These are phyloP conservation scores for Cyrtodaria siliqua DNA, from an alignment of 2,888 invertebrate species.

Conservation along the genomic window DNA sequence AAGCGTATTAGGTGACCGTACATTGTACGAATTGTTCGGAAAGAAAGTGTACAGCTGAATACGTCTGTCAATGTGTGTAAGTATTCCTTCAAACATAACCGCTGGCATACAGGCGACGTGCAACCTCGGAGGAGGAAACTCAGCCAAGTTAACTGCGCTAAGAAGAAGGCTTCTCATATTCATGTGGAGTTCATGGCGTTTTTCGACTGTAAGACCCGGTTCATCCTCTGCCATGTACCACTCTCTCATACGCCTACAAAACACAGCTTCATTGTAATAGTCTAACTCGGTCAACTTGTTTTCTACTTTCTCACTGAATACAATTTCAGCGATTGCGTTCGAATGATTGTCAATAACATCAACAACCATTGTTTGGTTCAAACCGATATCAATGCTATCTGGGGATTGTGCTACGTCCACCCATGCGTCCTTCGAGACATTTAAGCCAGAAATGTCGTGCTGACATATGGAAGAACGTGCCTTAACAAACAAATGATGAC, in stretches of 20 bases:
- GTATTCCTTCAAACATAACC: too few species aligned
- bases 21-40: too few species aligned
- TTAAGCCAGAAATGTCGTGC: too few species aligned
- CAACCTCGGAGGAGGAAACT: too few species aligned
- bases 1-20: too few species aligned
- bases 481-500: too few species aligned
- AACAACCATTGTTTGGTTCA: slow-evolving; percentile 26
- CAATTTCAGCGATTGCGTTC: slow-evolving; percentile 29
- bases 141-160: slow-evolving; percentile 1
- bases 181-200: slow-evolving; percentile 10
- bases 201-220: slow-evolving; percentile 7
- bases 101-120: too few species aligned
- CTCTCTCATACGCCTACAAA: slow-evolving; percentile 31
- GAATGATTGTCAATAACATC: slow-evolving; percentile 42
- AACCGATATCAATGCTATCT: background rate
- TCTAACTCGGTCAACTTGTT: slow-evolving; percentile 15
- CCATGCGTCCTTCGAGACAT: too few species aligned
- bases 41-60: too few species aligned
- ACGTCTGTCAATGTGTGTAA: too few species aligned
- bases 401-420: too few species aligned
- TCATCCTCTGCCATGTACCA: slow-evolving; percentile 49
- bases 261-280: slow-evolving; percentile 20
- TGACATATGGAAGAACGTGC: too few species aligned
- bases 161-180: slow-evolving; percentile 15
- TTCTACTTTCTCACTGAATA: slow-evolving; percentile 30